Base-by-base conservation (phyloP, 2,797 vertebrate species). In the Esox lucius region DNA sequence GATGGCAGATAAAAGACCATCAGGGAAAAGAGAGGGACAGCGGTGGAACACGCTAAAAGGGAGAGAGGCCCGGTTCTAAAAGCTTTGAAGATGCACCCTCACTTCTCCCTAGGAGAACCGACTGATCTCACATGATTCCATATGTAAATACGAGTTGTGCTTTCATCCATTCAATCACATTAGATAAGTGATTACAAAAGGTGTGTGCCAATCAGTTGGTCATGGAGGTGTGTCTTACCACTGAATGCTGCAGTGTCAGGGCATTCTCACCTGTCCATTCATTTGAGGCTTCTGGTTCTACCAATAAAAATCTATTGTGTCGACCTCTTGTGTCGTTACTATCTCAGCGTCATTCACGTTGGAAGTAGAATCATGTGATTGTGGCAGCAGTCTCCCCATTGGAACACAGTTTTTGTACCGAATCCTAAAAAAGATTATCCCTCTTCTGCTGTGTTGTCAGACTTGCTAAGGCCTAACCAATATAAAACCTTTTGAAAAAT, bases 1-100 rank as follows among this genome's bases (percentile, higher is more conserved):
- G 70, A 72, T 61, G 24, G n/a, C 42, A 83, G 85, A 85, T 88
- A 65, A 83, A 83, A 80, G 75, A 73, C 9, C 31, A 48, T 19
- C 65, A 28, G 48, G 39, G 71, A 61, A 61, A 5, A 56, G 15
- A 49, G 24, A 19, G 11, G 13, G 48, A 24, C 46, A 16, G 65
- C 35, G 28, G 66, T n/a, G 35, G 53, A 51, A 69, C 71, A 71
- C 9, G 56, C n/a, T 49, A 72, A 17, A 26, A 59, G 33, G 17
- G 61, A 49, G 61, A 49, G 72, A 48, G 35, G 35, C 33, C 33
- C 33, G 15, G 17, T 70, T 68, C 53, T n/a, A 31, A 22, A 22
- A n/a, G 19, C 53, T 59, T 59, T 59, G 53, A 65, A 65, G 46
- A 39, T 13, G 51, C 33, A 28, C 19, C 70, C 8, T n/a, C 56